These are phyloP conservation scores for Pseudochirops cupreus DNA, from an alignment of 2,797 vertebrate species.

Conservation along the genomic window DNA sequence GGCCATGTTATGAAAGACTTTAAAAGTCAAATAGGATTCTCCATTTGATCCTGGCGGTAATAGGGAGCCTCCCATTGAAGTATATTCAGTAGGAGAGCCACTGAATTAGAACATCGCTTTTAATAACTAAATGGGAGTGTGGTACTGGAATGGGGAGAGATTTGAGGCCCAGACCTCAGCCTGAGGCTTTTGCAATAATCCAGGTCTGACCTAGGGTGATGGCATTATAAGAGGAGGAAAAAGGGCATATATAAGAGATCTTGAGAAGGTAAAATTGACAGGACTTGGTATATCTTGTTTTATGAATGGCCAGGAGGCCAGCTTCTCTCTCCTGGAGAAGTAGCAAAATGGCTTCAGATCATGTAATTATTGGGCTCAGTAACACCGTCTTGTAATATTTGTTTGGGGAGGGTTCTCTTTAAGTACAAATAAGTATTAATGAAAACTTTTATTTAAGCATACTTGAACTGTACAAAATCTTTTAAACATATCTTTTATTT, in stretches of 20 bases:
- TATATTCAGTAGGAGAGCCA: neutral
- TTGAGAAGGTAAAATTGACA: neutral
- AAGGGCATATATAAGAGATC: neutral
- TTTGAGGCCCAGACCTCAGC: neutral
- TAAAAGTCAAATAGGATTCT: neutral
- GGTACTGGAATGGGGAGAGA: neutral
- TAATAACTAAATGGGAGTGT: neutral
- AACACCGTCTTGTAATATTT: slow-evolving; percentile 29
- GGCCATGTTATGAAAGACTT: neutral
- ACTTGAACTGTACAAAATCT: slow-evolving; percentile 13
- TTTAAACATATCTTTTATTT: slow-evolving; percentile 49
- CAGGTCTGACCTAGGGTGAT: neutral
- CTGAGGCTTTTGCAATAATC: neutral
- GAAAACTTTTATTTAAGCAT: slow-evolving; percentile 39
- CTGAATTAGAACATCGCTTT: neutral
- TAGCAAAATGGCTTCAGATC: neutral
- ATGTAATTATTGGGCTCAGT: neutral
- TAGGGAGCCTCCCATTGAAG: too few species aligned
- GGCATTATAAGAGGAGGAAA: neutral
- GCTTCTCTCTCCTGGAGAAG: neutral
- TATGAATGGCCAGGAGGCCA: neutral
- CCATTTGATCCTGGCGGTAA: neutral
- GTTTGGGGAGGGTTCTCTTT: neutral
- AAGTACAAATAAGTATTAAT: neutral
- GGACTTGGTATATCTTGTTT: neutral